Conservation (phyloP, 2,113 vertebrate species). For the Rutilus rutilus region DNA sequence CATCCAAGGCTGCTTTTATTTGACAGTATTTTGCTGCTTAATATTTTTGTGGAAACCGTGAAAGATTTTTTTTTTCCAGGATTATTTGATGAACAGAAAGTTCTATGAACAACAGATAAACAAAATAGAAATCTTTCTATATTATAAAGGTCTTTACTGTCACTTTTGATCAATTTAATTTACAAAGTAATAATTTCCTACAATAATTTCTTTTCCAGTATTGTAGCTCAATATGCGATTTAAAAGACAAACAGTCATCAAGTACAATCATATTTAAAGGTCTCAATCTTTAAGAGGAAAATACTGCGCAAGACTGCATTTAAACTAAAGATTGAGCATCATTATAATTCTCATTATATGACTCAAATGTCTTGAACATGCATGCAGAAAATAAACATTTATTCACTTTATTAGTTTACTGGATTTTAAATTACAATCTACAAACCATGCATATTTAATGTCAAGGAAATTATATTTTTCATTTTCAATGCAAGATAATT, state of each 20-base stretch:
- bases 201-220: not conserved
- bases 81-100: no score
- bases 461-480: not conserved
- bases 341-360: not conserved
- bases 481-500: not conserved
- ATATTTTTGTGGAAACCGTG: no score
- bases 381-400: not conserved
- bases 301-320: not conserved
- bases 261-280: not conserved
- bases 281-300: not conserved
- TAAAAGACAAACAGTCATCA: not conserved
- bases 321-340: not conserved
- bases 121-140: no score
- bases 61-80: no score
- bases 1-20: no score
- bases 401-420: not conserved
- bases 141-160: no score
- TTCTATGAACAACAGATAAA: no score
- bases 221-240: not conserved
- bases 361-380: not conserved
- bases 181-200: no score
- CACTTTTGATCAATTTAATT: no score
- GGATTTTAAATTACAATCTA: slow-evolving; percentile 4
- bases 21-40: no score
- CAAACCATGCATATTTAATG: slow-evolving; percentile 26